Conservation (phyloP, 2,113 vertebrate genomes). For the Salminus brasiliensis region DNA sequence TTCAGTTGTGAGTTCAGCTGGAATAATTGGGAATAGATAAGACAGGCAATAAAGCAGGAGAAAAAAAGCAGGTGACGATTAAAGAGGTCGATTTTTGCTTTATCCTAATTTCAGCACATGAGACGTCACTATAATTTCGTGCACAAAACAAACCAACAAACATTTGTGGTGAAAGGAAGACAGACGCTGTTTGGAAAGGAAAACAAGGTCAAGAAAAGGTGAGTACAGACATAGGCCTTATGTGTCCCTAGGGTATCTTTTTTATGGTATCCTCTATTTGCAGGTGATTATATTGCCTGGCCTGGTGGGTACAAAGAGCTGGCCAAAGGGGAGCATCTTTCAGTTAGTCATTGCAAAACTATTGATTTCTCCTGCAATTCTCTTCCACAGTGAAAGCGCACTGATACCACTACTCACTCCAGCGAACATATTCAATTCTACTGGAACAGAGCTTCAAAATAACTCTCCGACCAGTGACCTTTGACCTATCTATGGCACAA, state of each 20-base stretch:
- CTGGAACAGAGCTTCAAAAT: neutral
- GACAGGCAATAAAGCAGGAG: neutral
- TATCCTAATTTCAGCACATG: neutral
- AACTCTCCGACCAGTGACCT: neutral
- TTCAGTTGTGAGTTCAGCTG: neutral
- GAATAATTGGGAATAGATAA: too few species aligned
- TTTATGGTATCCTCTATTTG: too few species aligned
- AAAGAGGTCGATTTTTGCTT: neutral
- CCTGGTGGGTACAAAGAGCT: too few species aligned
- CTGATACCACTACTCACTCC: neutral
- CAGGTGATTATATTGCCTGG: too few species aligned
- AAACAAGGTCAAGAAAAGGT: too few species aligned
- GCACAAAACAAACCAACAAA: too few species aligned
- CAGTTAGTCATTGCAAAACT: neutral
- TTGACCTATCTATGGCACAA: neutral
- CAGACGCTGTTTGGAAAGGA: too few species aligned
- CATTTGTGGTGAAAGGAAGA: too few species aligned
- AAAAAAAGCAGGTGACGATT: neutral
- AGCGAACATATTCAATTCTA: neutral
- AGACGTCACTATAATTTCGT: too few species aligned
- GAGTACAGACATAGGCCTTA: too few species aligned
- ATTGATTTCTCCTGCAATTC: neutral
- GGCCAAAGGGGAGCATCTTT: neutral
- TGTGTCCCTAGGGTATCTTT: too few species aligned
- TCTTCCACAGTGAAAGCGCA: neutral